Conservation (phyloP, 2,888 invertebrate genomes). For the Metacarcinus magister region DNA sequence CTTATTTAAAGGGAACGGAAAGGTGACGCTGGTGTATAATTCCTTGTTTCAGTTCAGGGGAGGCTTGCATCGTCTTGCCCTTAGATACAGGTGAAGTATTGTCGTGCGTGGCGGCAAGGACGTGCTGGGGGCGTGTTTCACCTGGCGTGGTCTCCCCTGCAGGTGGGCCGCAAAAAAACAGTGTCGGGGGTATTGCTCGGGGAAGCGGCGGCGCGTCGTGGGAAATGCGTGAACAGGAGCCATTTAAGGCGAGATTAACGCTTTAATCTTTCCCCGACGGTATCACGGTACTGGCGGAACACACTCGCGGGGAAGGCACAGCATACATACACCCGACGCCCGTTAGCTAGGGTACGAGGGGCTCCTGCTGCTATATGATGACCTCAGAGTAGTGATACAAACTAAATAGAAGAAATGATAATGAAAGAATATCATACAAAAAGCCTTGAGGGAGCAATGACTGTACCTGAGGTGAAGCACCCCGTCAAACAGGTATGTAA, state of each 20-base stretch:
- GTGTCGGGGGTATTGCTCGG: neutral
- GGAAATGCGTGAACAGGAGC: slow-evolving; percentile 73
- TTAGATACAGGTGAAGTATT: neutral
- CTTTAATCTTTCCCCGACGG: slow-evolving; percentile 71
- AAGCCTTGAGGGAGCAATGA: neutral
- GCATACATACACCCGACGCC: slow-evolving; percentile 59
- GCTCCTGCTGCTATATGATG: neutral
- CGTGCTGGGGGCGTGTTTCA: slow-evolving; percentile 19
- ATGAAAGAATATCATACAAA: neutral
- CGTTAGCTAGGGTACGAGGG: neutral
- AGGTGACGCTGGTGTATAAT: neutral
- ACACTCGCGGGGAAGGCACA: slow-evolving; percentile 33
- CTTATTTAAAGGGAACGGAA: neutral
- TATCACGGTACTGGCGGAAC: slow-evolving; percentile 59
- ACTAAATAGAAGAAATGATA: neutral
- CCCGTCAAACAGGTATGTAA: neutral
- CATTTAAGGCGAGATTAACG: slow-evolving; percentile 76
- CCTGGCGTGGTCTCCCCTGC: neutral
- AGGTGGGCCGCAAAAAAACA: neutral
- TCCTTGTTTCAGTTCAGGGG: neutral
- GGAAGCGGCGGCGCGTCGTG: neutral
- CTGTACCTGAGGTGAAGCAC: neutral
- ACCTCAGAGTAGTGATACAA: neutral
- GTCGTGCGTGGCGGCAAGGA: slow-evolving; percentile 41
- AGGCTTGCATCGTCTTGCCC: neutral